phyloP scores from a whole-genome alignment of 2,888 invertebrate genomes.

The Yponomeuta malinellus region DNA sequence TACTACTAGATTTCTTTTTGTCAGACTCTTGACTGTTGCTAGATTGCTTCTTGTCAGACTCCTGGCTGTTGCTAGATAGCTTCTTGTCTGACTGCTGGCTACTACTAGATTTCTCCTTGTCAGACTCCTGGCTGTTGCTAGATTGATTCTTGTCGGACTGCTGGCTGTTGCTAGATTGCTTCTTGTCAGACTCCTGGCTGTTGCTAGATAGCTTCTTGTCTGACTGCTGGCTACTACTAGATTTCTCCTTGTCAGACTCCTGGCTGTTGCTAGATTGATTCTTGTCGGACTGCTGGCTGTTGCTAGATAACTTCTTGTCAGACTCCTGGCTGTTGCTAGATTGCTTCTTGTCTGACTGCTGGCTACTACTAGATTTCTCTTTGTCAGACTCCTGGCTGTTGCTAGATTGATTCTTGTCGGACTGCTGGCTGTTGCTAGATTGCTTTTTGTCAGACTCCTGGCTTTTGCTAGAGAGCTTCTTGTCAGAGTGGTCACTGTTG shows the following conservation, averaged over 20 bases:
- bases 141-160: neutral
- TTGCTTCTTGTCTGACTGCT: neutral
- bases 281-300: neutral
- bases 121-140: neutral
- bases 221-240: neutral
- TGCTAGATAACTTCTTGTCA: neutral
- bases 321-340: neutral
- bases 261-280: neutral
- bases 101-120: neutral
- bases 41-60: neutral
- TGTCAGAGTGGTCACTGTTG: neutral
- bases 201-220: neutral
- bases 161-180: neutral
- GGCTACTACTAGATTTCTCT: neutral
- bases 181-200: too few relatives aligned
- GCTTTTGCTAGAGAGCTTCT: neutral
- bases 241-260: neutral
- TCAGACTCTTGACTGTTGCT: neutral
- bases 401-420: neutral
- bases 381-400: neutral
- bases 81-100: neutral
- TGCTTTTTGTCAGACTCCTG: neutral
- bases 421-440: neutral
- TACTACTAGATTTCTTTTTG: neutral
- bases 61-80: neutral